A percentile compares a stretch with the other conserved stretches of the same genome.
Evolutionary conservation across 2,113 vertebrate genomes (phyloP).

Genomic region (Vireo altiloquus): DNA sequence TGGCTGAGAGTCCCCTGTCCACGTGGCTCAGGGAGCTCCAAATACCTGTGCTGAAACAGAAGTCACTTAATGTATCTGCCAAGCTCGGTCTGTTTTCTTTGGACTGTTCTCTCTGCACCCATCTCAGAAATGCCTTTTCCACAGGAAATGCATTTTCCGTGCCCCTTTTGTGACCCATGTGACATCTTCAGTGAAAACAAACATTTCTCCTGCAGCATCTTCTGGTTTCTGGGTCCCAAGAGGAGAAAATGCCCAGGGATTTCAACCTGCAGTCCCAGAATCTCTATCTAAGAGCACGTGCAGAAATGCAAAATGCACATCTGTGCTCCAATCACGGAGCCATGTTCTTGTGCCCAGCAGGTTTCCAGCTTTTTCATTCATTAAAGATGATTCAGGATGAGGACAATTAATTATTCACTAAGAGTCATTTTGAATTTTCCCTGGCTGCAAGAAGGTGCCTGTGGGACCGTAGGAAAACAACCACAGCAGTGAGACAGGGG

Average conservation of each 20-base stretch:
- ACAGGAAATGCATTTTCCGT: background rate
- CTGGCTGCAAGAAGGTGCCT: background rate
- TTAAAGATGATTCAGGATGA: constrained; percentile 10
- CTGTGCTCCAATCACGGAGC: background rate
- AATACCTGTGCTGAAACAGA: background rate
- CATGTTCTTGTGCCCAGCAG: background rate
- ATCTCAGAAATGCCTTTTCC: background rate
- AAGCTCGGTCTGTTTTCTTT: background rate
- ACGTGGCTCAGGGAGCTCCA: background rate
- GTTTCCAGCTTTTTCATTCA: constrained; percentile 31
- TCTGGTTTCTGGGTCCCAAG: background rate
- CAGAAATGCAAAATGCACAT: background rate
- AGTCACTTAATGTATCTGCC: background rate
- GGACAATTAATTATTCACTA: constrained; percentile 31
- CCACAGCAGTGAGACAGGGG: background rate
- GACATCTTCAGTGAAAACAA: background rate
- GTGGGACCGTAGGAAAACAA: background rate
- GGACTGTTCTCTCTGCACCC: background rate
- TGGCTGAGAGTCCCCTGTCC: background rate
- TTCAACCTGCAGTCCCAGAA: background rate
- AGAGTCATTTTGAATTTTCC: background rate
- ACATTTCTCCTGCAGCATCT: background rate
- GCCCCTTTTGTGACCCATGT: background rate
- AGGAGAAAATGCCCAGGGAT: background rate
- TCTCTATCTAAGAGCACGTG: background rate